Evolutionary conservation across 2,888 invertebrate genomes (phyloP).

Genomic region (Athalia circularis): DNA sequence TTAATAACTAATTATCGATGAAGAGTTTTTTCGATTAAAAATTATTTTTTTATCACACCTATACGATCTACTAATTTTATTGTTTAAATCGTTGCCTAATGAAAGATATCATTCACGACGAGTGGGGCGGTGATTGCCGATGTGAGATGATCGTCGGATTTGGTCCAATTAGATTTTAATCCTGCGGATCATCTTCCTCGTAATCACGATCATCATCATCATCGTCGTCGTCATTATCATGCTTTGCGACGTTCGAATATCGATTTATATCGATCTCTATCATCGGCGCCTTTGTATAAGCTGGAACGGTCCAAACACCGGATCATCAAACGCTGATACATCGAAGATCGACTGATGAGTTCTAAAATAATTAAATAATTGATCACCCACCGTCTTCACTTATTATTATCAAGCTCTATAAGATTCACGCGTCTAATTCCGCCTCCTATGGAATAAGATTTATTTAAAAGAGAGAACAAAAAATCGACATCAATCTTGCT

Average conservation of each 20-base stretch:
- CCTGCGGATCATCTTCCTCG: constrained; percentile 18
- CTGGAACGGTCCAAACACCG: constrained; percentile 35
- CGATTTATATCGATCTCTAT: constrained; percentile 43
- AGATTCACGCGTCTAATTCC: background rate
- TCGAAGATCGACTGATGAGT: constrained; percentile 18
- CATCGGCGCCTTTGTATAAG: constrained; percentile 38
- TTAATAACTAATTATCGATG: too few species aligned
- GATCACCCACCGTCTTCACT: background rate
- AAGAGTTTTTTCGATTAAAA: too few species aligned
- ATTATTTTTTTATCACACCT: too few species aligned
- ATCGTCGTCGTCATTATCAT: constrained; percentile 14
- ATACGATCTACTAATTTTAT: too few species aligned
- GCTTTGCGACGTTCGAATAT: constrained; percentile 12
- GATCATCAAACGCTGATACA: constrained; percentile 3
- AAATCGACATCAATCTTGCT: too few species aligned
- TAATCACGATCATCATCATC: too few species aligned
- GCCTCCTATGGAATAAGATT: background rate
- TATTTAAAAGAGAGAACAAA: background rate
- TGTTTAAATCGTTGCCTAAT: too few species aligned
- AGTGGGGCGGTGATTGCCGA: background rate
- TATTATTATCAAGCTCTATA: background rate
- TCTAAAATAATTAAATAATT: constrained; percentile 32
- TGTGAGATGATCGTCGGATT: constrained; percentile 47
- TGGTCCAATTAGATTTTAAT: constrained; percentile 61
- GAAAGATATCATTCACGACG: too few species aligned